These are phyloP conservation scores for Antedon mediterranea DNA, from an alignment of 53 echinoderm and acorn worm genomes.

Conservation along the genomic window DNA sequence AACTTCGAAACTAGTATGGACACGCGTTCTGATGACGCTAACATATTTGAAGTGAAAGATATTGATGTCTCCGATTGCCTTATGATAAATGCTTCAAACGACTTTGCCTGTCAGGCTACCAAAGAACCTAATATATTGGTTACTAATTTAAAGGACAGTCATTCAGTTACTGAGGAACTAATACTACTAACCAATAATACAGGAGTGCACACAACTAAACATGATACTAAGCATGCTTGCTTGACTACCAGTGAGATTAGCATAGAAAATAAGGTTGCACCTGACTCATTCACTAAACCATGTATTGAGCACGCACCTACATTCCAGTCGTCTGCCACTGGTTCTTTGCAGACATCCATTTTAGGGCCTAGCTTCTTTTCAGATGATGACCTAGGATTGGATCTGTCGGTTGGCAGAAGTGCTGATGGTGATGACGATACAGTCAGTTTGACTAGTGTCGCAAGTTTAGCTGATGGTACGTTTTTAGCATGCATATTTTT, in stretches of 20 bases:
- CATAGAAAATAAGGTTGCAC: not conserved
- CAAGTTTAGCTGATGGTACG: not conserved
- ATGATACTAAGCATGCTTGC: not conserved
- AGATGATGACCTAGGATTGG: constrained; percentile 20
- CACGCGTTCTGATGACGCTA: not conserved
- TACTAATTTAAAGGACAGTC: not conserved
- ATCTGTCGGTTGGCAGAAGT: not conserved
- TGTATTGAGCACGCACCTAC: not conserved
- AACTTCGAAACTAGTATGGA: not conserved
- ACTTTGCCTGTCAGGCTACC: not conserved
- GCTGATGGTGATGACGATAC: not conserved
- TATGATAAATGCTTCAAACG: not conserved
- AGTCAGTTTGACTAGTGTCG: not conserved
- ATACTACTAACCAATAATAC: not conserved
- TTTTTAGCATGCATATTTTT: too few species aligned
- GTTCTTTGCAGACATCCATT: not conserved
- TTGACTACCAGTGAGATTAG: not conserved
- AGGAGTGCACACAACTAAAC: not conserved
- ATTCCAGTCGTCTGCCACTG: not conserved
- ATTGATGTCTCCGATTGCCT: not conserved
- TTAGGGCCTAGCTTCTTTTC: constrained; percentile 4
- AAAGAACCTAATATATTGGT: not conserved
- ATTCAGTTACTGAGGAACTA: not conserved
- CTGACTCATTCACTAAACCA: not conserved
- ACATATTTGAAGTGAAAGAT: not conserved